Evolutionary conservation across 2,888 invertebrate species (phyloP).

Genomic region (Thecocarcelia acutangulata): DNA sequence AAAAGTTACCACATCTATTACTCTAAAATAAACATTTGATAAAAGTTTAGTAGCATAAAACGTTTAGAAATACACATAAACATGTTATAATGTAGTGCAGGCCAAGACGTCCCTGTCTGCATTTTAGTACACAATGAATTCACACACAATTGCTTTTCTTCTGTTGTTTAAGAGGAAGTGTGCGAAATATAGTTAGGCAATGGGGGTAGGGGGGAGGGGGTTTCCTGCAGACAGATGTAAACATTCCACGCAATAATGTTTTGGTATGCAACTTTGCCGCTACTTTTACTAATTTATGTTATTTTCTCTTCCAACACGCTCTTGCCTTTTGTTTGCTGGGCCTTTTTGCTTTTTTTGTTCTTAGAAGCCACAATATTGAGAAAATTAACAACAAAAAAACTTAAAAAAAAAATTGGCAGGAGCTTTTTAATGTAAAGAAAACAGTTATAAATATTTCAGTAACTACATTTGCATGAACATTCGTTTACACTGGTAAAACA

Average conservation of each 20-base stretch:
- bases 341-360: neutral
- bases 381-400: neutral
- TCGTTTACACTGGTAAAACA: constrained; percentile 13
- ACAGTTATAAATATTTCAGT: constrained; percentile 44
- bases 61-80: constrained; percentile 14
- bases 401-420: constrained; percentile 13
- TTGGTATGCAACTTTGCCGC: constrained; percentile 9
- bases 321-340: neutral
- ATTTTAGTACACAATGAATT: neutral
- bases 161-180: neutral
- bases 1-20: constrained; percentile 41
- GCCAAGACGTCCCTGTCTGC: constrained; percentile 55
- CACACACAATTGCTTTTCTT: neutral
- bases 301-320: neutral
- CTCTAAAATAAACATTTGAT: constrained; percentile 16
- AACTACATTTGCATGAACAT: constrained; percentile 31
- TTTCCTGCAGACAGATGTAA: constrained; percentile 5
- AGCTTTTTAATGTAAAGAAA: constrained; percentile 27
- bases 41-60: constrained; percentile 18
- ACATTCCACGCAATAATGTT: constrained; percentile 25
- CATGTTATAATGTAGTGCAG: constrained; percentile 49
- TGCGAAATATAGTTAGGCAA: neutral
- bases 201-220: neutral
- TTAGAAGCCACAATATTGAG: neutral
- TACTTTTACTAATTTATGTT: constrained; percentile 11